A percentile compares a stretch with the other conserved stretches of the same genome.
Conservation (phyloP, 2,113 vertebrate species). For the Laticauda laticaudata region DNA sequence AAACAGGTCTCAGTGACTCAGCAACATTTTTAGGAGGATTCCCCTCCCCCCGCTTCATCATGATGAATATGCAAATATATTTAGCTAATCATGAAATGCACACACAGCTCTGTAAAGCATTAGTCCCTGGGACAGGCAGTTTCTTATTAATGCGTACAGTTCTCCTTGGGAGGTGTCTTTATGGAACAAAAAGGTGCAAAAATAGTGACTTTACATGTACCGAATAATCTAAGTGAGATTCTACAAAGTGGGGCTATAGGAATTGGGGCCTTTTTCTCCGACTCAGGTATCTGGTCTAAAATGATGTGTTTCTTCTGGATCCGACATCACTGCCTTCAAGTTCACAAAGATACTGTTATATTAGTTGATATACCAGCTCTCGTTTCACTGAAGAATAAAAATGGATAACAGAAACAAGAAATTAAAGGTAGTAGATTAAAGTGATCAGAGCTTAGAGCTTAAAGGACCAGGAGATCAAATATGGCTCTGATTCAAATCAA, state of each 20-base stretch:
- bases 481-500: background rate
- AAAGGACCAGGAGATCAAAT: background rate
- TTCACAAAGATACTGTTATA: background rate
- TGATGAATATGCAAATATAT: background rate
- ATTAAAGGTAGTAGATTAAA: background rate
- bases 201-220: no score
- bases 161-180: background rate
- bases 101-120: background rate
- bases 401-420: background rate
- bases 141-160: background rate
- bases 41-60: background rate
- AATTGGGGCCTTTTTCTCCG: background rate
- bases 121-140: background rate
- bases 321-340: background rate
- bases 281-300: background rate
- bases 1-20: background rate
- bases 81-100: background rate
- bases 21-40: background rate
- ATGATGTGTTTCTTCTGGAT: background rate
- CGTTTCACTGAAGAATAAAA: background rate
- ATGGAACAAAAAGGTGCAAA: background rate
- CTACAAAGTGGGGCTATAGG: background rate
- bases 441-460: background rate
- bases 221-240: no score
- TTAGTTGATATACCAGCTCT: background rate